Evolutionary conservation across 2,113 vertebrate genomes (phyloP).

Genomic region (Vimba vimba): DNA sequence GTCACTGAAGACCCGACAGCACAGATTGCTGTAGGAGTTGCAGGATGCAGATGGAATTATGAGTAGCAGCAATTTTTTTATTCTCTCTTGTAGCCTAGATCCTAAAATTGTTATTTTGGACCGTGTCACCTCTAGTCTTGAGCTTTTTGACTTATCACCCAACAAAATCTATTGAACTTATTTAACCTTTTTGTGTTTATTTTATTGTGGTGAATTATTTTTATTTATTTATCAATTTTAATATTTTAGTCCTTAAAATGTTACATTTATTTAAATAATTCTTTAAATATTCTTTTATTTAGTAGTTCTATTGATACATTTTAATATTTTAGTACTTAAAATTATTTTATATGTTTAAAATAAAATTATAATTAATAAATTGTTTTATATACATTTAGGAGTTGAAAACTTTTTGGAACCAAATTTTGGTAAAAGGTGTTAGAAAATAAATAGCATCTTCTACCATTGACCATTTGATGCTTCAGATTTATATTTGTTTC

Average conservation of each 20-base stretch:
- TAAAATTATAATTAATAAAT: too few species aligned
- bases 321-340: too few species aligned
- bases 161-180: too few species aligned
- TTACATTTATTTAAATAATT: not conserved
- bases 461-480: not conserved
- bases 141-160: too few species aligned
- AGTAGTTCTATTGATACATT: not conserved
- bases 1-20: not conserved
- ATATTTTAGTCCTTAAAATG: not conserved
- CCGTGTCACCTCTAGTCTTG: too few species aligned
- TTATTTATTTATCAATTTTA: not conserved
- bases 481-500: not conserved
- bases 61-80: not conserved
- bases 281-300: not conserved
- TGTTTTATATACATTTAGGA: too few species aligned
- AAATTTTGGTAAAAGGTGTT: not conserved
- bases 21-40: not conserved
- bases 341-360: too few species aligned
- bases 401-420: too few species aligned
- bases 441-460: not conserved
- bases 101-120: too few species aligned
- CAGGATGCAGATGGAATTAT: not conserved
- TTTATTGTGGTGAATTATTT: not conserved
- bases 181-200: too few species aligned
- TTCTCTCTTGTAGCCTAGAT: too few species aligned